Percentiles rank a stretch among this genome's conserved stretches.
These are phyloP conservation scores for Drosophila paramelanica DNA, from an alignment of 2,888 invertebrate genomes.

Conservation along the genomic window DNA sequence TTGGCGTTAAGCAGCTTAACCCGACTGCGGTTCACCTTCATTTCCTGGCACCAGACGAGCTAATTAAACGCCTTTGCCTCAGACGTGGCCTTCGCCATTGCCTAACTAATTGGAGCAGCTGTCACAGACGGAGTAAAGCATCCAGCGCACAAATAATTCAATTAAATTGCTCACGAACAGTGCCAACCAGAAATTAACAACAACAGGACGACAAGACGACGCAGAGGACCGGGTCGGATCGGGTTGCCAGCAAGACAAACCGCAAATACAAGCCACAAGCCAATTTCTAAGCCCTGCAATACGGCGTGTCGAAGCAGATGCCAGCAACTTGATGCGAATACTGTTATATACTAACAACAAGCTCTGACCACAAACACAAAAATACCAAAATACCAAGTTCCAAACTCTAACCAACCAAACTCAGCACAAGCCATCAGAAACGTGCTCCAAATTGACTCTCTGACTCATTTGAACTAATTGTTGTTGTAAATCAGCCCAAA, in stretches of 20 bases:
- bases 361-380: constrained; percentile 5
- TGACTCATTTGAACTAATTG: neutral
- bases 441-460: neutral
- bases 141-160: constrained; percentile 69
- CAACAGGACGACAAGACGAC: constrained; percentile 5
- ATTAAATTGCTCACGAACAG: constrained; percentile 65
- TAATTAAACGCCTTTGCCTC: constrained; percentile 71
- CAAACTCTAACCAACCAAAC: neutral
- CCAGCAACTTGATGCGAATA: constrained; percentile 51
- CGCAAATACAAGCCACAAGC: constrained; percentile 49
- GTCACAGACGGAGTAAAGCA: constrained; percentile 57
- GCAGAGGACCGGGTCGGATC: neutral
- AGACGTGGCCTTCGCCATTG: constrained; percentile 38
- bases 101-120: constrained; percentile 70
- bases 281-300: constrained; percentile 34
- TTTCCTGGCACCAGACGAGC: constrained; percentile 44
- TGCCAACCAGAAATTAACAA: constrained; percentile 32
- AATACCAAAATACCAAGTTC: constrained; percentile 32
- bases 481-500: too few species aligned
- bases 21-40: constrained; percentile 68
- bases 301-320: constrained; percentile 32
- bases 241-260: constrained; percentile 36
- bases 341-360: constrained; percentile 10
- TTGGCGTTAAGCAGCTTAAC: constrained; percentile 64
- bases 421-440: neutral